Evolutionary conservation across 2,888 invertebrate genomes (phyloP).

Genomic region (Euproctis similis): DNA sequence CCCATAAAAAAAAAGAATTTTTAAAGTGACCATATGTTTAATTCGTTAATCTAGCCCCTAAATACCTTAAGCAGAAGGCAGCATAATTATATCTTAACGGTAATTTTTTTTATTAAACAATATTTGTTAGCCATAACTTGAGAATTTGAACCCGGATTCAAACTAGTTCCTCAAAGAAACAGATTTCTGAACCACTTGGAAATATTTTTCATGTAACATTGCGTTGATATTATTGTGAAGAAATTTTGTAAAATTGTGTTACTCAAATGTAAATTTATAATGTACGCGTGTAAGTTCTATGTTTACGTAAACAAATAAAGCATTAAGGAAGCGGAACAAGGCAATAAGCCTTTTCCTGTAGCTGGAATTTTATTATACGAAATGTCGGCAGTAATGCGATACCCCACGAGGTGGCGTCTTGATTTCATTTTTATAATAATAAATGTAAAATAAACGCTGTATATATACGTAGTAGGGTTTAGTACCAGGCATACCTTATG

Average conservation of each 20-base stretch:
- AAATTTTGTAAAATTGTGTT: neutral
- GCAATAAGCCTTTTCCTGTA: slow-evolving; percentile 33
- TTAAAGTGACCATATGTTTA: neutral
- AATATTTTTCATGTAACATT: too few species aligned
- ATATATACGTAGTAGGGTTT: too few species aligned
- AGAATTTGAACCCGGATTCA: neutral
- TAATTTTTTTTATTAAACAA: neutral
- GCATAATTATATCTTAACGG: neutral
- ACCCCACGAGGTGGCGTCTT: slow-evolving; percentile 10
- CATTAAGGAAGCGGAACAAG: slow-evolving; percentile 32
- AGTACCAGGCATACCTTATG: too few species aligned
- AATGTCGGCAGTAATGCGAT: slow-evolving; percentile 21
- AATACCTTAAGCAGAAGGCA: neutral
- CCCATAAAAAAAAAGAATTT: too few species aligned
- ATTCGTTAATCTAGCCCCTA: neutral
- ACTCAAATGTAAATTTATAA: neutral
- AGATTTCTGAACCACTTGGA: neutral
- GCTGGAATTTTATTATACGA: slow-evolving; percentile 24
- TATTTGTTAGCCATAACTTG: neutral
- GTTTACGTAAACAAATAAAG: slow-evolving; percentile 24
- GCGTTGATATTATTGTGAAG: too few species aligned
- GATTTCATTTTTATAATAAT: slow-evolving; percentile 7
- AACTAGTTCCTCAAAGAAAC: neutral
- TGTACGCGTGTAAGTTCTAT: slow-evolving; percentile 5
- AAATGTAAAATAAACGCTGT: too few species aligned